A percentile compares a stretch with the other conserved stretches of the same genome.
phyloP scores from a whole-genome alignment of 2,797 vertebrate genomes.

The Chromis chromis region DNA sequence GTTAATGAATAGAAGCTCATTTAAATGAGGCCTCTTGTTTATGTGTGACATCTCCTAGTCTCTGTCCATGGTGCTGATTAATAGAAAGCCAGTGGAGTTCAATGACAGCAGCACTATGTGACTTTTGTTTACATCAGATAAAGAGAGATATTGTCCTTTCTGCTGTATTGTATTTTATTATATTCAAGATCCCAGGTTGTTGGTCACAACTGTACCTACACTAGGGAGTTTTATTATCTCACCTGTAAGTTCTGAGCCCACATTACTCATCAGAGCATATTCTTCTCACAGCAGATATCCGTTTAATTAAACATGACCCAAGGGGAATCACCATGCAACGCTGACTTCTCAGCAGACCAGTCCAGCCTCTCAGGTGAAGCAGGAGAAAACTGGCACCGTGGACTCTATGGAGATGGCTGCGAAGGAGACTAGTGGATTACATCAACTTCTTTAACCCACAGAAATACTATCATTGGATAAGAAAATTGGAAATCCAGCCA shows the following conservation, averaged over 20 bases:
- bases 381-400: neutral
- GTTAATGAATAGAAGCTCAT: neutral
- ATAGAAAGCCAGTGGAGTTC: neutral
- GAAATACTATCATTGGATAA: neutral
- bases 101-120: neutral
- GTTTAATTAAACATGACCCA: constrained; percentile 79
- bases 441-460: neutral
- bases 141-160: neutral
- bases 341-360: constrained; percentile 54
- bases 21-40: constrained; percentile 12
- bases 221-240: neutral
- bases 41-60: constrained; percentile 19
- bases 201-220: neutral
- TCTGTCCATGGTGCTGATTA: constrained; percentile 82
- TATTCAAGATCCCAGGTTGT: neutral
- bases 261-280: constrained; percentile 43
- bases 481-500: neutral
- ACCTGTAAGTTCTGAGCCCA: constrained; percentile 16
- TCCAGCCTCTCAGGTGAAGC: constrained; percentile 36
- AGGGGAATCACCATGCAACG: constrained; percentile 71
- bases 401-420: constrained; percentile 14
- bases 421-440: constrained; percentile 16
- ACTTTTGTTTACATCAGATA: neutral
- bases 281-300: constrained; percentile 60
- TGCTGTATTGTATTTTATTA: neutral